Percentiles rank a stretch among this genome's conserved stretches.
Conservation (phyloP, 2,797 vertebrate genomes). For the Pelochelys cantorii region DNA sequence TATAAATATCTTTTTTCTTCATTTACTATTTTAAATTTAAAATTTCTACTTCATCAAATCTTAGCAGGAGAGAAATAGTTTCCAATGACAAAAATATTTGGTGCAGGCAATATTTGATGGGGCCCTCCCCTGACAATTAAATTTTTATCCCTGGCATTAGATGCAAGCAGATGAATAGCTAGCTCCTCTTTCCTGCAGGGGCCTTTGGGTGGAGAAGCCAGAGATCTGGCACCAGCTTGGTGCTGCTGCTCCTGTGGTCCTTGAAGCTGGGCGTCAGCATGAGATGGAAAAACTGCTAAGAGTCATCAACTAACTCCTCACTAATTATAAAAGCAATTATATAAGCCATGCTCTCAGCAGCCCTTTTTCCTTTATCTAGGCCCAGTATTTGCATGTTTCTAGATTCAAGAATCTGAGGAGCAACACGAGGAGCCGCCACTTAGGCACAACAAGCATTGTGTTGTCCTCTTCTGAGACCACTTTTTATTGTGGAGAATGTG, state of each 20-base stretch:
- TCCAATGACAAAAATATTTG: slow-evolving; percentile 41
- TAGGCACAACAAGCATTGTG: not conserved
- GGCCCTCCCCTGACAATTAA: slow-evolving; percentile 56
- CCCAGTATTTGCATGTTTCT: not conserved
- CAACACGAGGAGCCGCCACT: not conserved
- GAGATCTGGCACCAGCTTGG: slow-evolving; percentile 16
- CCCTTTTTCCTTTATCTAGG: not conserved
- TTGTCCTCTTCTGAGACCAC: not conserved
- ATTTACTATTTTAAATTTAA: slow-evolving; percentile 53
- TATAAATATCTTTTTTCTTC: slow-evolving; percentile 16
- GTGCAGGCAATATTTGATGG: slow-evolving; percentile 3
- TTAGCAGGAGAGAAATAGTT: slow-evolving; percentile 39
- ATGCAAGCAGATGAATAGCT: not conserved
- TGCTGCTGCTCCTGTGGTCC: not conserved
- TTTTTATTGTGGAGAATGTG: not conserved
- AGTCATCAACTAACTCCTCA: not conserved
- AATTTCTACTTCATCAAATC: slow-evolving; percentile 17
- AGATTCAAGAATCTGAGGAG: not conserved
- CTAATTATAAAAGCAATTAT: not conserved
- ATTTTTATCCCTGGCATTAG: slow-evolving; percentile 50
- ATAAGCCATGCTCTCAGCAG: not conserved
- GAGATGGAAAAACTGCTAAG: not conserved
- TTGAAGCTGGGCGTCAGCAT: not conserved
- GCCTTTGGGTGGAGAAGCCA: slow-evolving; percentile 33
- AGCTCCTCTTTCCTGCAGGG: slow-evolving; percentile 34